Percentiles rank a stretch among this genome's conserved stretches.
These are phyloP conservation scores for Scaptomyza tumidula DNA, from an alignment of 2,888 invertebrate species.

Conservation along the genomic window DNA sequence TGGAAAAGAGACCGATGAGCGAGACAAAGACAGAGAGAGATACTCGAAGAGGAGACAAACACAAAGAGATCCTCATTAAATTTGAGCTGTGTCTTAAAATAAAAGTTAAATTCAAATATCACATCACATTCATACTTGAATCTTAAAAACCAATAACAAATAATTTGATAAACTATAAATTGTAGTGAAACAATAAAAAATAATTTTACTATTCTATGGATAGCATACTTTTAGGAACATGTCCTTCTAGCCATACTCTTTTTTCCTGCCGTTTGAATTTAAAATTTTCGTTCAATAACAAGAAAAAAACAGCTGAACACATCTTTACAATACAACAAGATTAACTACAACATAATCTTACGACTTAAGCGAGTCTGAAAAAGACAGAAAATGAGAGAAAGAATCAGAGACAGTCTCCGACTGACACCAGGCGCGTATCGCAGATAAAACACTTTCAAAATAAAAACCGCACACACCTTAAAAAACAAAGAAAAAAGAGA, in stretches of 20 bases:
- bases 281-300: background rate
- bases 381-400: background rate
- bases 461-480: slow-evolving; percentile 53
- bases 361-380: background rate
- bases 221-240: slow-evolving; percentile 48
- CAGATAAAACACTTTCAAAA: slow-evolving; percentile 47
- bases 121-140: background rate
- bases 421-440: slow-evolving; percentile 7
- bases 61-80: slow-evolving; percentile 9
- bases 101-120: background rate
- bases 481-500: slow-evolving; percentile 36
- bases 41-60: slow-evolving; percentile 13
- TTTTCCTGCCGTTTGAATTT: background rate
- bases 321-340: background rate
- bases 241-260: slow-evolving; percentile 1
- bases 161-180: too few species aligned
- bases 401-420: background rate
- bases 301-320: too few species aligned
- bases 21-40: slow-evolving; percentile 9
- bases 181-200: too few species aligned
- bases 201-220: background rate
- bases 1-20: background rate
- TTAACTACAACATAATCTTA: background rate
- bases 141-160: too few species aligned
- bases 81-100: slow-evolving; percentile 7